A percentile compares a stretch with the other conserved stretches of the same genome.
Evolutionary conservation across 2,797 vertebrate genomes (phyloP).

Genomic region (Chloroceryle inda): DNA sequence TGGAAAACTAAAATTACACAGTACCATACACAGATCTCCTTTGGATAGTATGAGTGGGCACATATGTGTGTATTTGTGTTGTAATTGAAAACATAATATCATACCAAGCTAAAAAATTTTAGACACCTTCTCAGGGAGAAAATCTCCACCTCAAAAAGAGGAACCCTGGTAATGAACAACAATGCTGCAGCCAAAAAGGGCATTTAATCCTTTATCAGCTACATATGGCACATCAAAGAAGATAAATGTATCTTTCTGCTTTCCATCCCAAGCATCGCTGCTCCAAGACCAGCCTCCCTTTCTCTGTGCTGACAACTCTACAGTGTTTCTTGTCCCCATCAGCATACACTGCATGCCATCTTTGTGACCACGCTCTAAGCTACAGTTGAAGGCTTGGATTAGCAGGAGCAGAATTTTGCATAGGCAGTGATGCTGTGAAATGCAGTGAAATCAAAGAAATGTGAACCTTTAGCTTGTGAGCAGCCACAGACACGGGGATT

Average conservation of each 20-base stretch:
- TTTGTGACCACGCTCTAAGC: not conserved
- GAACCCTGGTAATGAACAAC: not conserved
- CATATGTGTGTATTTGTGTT: not conserved
- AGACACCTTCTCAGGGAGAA: not conserved
- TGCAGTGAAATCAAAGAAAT: not conserved
- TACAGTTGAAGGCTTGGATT: not conserved
- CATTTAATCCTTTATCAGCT: not conserved
- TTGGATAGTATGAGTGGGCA: accelerated
- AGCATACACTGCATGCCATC: accelerated
- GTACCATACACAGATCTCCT: not conserved
- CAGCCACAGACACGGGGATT: not conserved
- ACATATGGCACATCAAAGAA: not conserved
- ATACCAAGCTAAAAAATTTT: not conserved
- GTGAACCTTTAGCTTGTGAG: not conserved
- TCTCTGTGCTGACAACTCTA: not conserved
- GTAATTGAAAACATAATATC: not conserved
- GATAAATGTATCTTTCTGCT: not conserved
- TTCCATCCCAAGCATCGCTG: not conserved
- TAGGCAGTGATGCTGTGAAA: not conserved
- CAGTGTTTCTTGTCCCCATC: not conserved
- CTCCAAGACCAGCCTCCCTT: not conserved
- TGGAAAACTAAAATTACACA: not conserved
- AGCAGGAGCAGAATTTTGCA: not conserved
- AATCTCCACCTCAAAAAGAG: not conserved
- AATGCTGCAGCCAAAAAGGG: not conserved